Evolutionary conservation across 2,113 vertebrate genomes (phyloP).

Genomic region (Sylvia atricapilla): DNA sequence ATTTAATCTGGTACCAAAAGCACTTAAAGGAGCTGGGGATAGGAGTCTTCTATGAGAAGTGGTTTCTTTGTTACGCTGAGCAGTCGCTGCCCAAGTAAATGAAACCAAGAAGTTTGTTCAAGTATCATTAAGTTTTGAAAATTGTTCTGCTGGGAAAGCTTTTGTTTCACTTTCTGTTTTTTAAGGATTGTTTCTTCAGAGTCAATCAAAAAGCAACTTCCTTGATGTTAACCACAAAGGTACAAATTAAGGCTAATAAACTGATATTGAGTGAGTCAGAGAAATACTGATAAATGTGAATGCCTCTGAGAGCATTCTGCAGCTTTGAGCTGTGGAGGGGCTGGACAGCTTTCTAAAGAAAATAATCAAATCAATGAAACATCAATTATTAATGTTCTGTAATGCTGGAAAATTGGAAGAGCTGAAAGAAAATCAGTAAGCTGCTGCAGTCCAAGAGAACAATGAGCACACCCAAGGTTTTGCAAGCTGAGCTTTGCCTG

Average conservation of each 20-base stretch:
- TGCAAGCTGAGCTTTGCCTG: not conserved
- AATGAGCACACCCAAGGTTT: not conserved
- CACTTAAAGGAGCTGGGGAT: conserved; percentile 68
- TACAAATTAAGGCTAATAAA: conserved; percentile 56
- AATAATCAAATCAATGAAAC: conserved; percentile 36
- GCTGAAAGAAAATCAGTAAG: not conserved
- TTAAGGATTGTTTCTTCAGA: conserved; percentile 19
- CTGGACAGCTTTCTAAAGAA: conserved; percentile 3
- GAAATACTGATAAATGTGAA: not conserved
- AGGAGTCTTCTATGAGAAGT: conserved; percentile 40
- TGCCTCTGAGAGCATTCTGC: not conserved
- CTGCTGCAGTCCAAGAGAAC: not conserved
- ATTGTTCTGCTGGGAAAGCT: conserved; percentile 42
- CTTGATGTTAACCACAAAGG: conserved; percentile 7
- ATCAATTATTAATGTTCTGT: conserved; percentile 28
- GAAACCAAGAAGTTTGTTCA: conserved; percentile 55
- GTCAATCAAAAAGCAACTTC: conserved; percentile 22
- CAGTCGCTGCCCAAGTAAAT: conserved; percentile 44
- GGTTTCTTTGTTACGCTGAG: conserved; percentile 46
- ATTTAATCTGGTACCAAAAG: conserved; percentile 69
- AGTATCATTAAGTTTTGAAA: conserved; percentile 26
- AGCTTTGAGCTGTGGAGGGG: not conserved
- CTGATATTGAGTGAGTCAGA: conserved; percentile 25
- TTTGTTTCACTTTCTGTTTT: conserved; percentile 6
- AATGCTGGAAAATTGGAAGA: conserved; percentile 17